These are phyloP conservation scores for Tauraco hartlaubi DNA, from an alignment of 2,797 vertebrate species.

Conservation along the genomic window DNA sequence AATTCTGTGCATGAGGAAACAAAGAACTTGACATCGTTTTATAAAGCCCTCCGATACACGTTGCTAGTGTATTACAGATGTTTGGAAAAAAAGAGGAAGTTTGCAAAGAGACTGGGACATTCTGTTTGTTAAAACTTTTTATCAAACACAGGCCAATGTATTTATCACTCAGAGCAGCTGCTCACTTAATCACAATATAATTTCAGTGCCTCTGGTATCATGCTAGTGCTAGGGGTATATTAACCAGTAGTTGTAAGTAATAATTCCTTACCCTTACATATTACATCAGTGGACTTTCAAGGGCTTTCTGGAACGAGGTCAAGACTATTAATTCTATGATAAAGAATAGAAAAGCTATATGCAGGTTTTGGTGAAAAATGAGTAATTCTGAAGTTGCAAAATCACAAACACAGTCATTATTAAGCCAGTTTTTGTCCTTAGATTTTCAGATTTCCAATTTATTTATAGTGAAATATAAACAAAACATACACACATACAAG, in stretches of 20 bases:
- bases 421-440: neutral
- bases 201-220: neutral
- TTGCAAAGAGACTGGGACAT: neutral
- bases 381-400: neutral
- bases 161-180: neutral
- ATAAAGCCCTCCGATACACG: neutral
- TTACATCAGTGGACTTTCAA: neutral
- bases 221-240: neutral
- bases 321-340: neutral
- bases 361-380: accelerated
- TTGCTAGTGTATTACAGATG: neutral
- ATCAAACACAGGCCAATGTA: neutral
- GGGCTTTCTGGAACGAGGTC: neutral
- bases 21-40: neutral
- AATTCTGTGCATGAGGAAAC: neutral
- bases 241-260: neutral
- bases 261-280: neutral
- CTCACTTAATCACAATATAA: neutral
- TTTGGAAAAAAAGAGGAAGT: neutral
- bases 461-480: neutral
- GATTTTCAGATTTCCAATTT: neutral
- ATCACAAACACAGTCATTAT: neutral
- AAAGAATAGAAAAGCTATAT: neutral
- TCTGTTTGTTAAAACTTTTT: neutral
- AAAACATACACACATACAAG: neutral